Conservation (phyloP, 2,797 vertebrate genomes). For the Acipenser ruthenus region DNA sequence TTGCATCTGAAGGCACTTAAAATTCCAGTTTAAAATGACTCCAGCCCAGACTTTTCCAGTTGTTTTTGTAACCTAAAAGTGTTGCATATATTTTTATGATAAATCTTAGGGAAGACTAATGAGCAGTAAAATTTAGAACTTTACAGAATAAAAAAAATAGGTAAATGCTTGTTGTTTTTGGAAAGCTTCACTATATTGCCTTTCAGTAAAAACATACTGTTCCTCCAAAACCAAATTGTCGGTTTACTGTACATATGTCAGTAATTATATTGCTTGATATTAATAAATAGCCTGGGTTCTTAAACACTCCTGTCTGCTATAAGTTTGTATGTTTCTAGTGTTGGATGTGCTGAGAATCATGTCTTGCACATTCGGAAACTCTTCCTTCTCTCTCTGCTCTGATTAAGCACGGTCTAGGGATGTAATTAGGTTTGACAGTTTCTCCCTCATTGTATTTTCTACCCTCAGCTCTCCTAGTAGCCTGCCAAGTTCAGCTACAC, state of each 20-base stretch:
- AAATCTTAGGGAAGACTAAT: neutral
- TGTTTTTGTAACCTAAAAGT: neutral
- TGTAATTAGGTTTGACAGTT: neutral
- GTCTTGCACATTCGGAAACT: neutral
- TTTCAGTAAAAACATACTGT: neutral
- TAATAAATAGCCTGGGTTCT: too few relatives aligned
- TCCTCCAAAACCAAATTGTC: neutral
- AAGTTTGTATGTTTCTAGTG: neutral
- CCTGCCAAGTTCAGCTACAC: too few relatives aligned
- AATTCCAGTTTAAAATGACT: too few relatives aligned
- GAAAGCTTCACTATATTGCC: neutral
- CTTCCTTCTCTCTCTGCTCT: neutral
- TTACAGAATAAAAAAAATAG: too few relatives aligned
- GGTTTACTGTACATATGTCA: conserved; percentile 2
- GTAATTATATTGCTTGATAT: neutral
- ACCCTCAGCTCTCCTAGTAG: too few relatives aligned
- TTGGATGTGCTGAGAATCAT: neutral
- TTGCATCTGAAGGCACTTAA: too few relatives aligned
- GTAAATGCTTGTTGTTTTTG: neutral
- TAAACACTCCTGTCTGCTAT: neutral
- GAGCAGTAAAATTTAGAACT: neutral
- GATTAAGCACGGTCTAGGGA: neutral
- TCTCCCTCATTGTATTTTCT: neutral
- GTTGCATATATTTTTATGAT: neutral
- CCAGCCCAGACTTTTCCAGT: too few relatives aligned